Conservation (phyloP, 2,888 invertebrate genomes). For the Drosophila paranaensis region DNA sequence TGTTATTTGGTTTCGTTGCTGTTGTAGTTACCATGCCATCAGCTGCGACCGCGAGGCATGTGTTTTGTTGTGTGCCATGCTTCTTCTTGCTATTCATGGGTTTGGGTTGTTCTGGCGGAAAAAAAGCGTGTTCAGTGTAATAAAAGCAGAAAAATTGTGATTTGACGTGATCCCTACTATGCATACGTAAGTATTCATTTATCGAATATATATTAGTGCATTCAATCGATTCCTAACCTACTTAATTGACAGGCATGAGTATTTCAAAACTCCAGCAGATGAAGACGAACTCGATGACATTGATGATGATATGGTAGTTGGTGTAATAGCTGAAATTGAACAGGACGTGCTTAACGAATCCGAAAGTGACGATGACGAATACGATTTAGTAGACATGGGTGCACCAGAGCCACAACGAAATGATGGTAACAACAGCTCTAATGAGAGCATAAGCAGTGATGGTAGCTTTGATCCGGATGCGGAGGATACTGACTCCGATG, state of each 20-base stretch:
- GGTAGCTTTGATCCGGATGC: slow-evolving; percentile 73
- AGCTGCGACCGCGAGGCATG: slow-evolving; percentile 54
- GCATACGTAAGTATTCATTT: slow-evolving; percentile 61
- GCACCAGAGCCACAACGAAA: slow-evolving; percentile 35
- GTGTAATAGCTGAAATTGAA: slow-evolving; percentile 67
- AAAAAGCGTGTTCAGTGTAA: slow-evolving; percentile 58
- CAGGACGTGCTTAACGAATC: slow-evolving; percentile 66
- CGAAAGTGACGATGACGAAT: slow-evolving; percentile 73
- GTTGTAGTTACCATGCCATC: slow-evolving; percentile 51
- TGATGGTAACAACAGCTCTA: slow-evolving; percentile 44
- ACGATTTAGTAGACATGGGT: slow-evolving; percentile 55
- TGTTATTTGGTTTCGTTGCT: slow-evolving; percentile 1
- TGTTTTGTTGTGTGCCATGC: slow-evolving; percentile 59
- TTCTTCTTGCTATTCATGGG: slow-evolving; percentile 48
- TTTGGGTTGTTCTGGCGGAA: slow-evolving; percentile 52
- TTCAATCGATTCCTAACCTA: not conserved
- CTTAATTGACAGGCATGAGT: slow-evolving; percentile 63
- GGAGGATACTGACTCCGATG: slow-evolving; percentile 81
- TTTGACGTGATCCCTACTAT: slow-evolving; percentile 39
- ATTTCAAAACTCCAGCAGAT: slow-evolving; percentile 79
- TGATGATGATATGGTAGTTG: slow-evolving; percentile 71
- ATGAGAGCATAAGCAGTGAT: slow-evolving; percentile 86
- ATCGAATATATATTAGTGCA: not conserved
- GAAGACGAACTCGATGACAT: slow-evolving; percentile 79
- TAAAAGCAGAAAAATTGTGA: slow-evolving; percentile 36